Conservation (phyloP, 2,888 invertebrate genomes). For the Trichogramma evanescens region DNA sequence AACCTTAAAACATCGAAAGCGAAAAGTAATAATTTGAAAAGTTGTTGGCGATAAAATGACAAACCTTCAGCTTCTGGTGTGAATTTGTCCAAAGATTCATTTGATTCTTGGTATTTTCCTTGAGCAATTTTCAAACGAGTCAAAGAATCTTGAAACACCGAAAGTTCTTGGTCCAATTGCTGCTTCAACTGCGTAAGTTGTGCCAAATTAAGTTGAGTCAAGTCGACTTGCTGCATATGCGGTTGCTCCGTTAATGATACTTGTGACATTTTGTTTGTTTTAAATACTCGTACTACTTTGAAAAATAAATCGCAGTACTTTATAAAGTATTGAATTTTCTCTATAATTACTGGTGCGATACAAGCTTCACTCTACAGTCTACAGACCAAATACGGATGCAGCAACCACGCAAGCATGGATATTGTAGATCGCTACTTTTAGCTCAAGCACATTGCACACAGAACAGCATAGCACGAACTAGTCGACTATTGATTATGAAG, state of each 20-base stretch:
- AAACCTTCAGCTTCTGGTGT: slow-evolving; percentile 65
- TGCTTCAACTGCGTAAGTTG: slow-evolving; percentile 79
- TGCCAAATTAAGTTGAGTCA: slow-evolving; percentile 70
- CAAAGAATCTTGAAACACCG: slow-evolving; percentile 82
- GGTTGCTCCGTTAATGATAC: slow-evolving; percentile 58
- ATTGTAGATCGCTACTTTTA: no score
- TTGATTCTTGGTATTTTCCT: slow-evolving; percentile 81
- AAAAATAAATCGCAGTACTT: no score
- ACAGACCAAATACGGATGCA: no score
- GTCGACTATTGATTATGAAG: no score
- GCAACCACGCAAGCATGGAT: no score
- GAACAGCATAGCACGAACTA: no score
- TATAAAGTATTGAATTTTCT: no score
- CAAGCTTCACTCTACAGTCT: no score
- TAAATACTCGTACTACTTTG: no score
- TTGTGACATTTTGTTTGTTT: slow-evolving; percentile 43
- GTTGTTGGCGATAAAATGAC: neutral
- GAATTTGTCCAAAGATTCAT: slow-evolving; percentile 74
- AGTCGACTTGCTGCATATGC: slow-evolving; percentile 70
- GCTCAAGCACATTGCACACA: no score
- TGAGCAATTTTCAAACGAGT: slow-evolving; percentile 85
- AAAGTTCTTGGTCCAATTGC: slow-evolving; percentile 85
- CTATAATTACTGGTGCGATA: no score
- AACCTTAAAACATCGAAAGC: neutral
- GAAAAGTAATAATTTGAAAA: neutral